A percentile compares a stretch with the other conserved stretches of the same genome.
These are phyloP conservation scores for Atta cephalotes DNA, from an alignment of 1,140 invertebrate genomes.

Conservation along the genomic window DNA sequence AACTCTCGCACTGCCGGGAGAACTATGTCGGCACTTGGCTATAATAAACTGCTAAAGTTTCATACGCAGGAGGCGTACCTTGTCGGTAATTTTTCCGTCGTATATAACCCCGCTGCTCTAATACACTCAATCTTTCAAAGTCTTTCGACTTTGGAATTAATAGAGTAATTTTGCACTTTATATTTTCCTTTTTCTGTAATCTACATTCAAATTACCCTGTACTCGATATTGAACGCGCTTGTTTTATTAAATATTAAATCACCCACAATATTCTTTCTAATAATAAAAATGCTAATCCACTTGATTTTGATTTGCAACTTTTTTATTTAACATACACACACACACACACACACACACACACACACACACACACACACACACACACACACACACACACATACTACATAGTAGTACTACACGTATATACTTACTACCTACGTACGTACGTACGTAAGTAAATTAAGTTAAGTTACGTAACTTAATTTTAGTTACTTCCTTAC, in stretches of 20 bases:
- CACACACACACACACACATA: too few relatives aligned
- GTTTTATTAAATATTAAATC: not conserved
- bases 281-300: not conserved
- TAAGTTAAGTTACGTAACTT: too few relatives aligned
- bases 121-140: constrained; percentile 10
- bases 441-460: too few relatives aligned
- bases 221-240: not conserved
- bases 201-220: not conserved
- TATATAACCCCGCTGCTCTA: not conserved
- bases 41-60: constrained; percentile 62
- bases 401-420: too few relatives aligned
- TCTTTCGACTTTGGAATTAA: constrained; percentile 25
- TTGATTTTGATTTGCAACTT: not conserved
- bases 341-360: too few relatives aligned
- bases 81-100: constrained; percentile 52
- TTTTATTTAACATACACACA: not conserved
- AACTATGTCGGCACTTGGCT: constrained; percentile 48
- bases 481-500: too few relatives aligned
- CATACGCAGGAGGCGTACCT: constrained; percentile 27
- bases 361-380: too few relatives aligned
- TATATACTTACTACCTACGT: too few relatives aligned
- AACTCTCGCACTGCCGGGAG: constrained; percentile 36
- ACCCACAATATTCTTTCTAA: too few relatives aligned
- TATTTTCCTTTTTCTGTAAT: not conserved
- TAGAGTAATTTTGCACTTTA: constrained; percentile 32